phyloP scores from a whole-genome alignment of 1,140 invertebrate species.

The Glomeris maerens region DNA sequence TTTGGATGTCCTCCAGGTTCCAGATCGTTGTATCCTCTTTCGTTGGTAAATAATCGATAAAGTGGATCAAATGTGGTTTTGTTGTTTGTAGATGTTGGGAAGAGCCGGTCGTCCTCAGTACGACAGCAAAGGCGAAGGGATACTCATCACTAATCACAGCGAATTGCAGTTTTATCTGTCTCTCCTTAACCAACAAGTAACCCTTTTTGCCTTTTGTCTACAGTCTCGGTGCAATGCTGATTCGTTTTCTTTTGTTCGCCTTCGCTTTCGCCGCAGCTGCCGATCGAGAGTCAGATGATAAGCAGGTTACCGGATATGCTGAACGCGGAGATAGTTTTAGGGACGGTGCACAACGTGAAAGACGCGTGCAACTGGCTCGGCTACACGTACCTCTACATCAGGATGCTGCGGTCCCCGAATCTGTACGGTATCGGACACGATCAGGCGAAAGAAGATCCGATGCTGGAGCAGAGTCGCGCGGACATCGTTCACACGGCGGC shows the following conservation, averaged over 20 bases:
- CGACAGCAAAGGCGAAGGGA: conserved; percentile 96
- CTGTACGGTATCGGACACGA: conserved; percentile 81
- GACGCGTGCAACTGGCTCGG: conserved; percentile 93
- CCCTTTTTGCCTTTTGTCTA: conserved; percentile 35
- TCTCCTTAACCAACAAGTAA: conserved; percentile 89
- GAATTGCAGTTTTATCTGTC: conserved; percentile 98
- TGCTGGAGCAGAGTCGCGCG: conserved; percentile 75
- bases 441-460: conserved; percentile 58
- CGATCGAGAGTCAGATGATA: conserved; percentile 45
- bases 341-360: conserved; percentile 84
- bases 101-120: conserved; percentile 96
- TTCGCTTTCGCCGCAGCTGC: conserved; percentile 26
- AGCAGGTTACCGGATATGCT: conserved; percentile 77
- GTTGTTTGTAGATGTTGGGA: conserved; percentile 63
- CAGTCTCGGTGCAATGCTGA: not conserved
- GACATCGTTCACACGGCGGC: conserved; percentile 96
- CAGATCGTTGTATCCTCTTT: conserved; percentile 2
- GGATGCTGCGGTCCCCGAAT: conserved; percentile 68
- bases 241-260: conserved; percentile 1
- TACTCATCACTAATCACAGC: conserved; percentile 96
- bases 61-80: not conserved
- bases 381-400: conserved; percentile 93
- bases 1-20: conserved; percentile 75
- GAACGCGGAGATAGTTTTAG: conserved; percentile 95
- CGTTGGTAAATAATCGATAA: not conserved